A percentile compares a stretch with the other conserved stretches of the same genome.
These are phyloP conservation scores for Heteropelma amictum DNA, from an alignment of 2,888 invertebrate genomes.

Conservation along the genomic window DNA sequence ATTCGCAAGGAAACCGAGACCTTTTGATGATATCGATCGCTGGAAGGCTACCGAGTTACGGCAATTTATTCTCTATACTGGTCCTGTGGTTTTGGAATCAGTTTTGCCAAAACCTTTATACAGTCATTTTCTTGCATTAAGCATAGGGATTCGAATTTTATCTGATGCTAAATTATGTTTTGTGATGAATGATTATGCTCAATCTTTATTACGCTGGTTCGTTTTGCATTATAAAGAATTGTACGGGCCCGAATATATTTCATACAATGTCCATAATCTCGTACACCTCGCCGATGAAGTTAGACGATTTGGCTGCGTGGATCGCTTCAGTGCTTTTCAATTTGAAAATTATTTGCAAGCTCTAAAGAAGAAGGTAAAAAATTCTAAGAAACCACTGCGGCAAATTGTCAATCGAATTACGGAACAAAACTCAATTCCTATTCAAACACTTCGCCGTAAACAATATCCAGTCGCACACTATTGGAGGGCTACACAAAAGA, in stretches of 20 bases:
- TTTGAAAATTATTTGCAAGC: conserved; percentile 46
- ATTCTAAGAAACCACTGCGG: conserved; percentile 54
- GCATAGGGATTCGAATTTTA: conserved; percentile 59
- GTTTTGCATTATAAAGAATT: conserved; percentile 45
- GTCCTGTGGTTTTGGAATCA: conserved; percentile 56
- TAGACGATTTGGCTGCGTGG: conserved; percentile 40
- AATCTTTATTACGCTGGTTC: conserved; percentile 58
- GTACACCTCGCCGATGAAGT: conserved; percentile 44
- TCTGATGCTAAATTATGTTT: conserved; percentile 45
- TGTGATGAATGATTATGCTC: conserved; percentile 53
- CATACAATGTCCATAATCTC: conserved; percentile 46
- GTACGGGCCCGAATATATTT: conserved; percentile 28
- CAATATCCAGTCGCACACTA: conserved; percentile 32
- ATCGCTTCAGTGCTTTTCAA: conserved; percentile 45
- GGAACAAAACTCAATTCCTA: conserved; percentile 41
- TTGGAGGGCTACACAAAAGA: conserved; percentile 3
- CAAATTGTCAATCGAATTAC: conserved; percentile 56
- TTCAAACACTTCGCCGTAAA: conserved; percentile 7
- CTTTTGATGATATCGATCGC: conserved; percentile 48
- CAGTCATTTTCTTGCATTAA: conserved; percentile 60
- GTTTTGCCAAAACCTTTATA: conserved; percentile 50
- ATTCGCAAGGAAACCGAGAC: conserved; percentile 57
- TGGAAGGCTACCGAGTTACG: conserved; percentile 59
- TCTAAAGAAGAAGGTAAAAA: conserved; percentile 48
- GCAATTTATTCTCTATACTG: conserved; percentile 49